Percentiles rank a stretch among this genome's conserved stretches.
Conservation (phyloP, 2,888 invertebrate species). For the Spisula subtruncata region DNA sequence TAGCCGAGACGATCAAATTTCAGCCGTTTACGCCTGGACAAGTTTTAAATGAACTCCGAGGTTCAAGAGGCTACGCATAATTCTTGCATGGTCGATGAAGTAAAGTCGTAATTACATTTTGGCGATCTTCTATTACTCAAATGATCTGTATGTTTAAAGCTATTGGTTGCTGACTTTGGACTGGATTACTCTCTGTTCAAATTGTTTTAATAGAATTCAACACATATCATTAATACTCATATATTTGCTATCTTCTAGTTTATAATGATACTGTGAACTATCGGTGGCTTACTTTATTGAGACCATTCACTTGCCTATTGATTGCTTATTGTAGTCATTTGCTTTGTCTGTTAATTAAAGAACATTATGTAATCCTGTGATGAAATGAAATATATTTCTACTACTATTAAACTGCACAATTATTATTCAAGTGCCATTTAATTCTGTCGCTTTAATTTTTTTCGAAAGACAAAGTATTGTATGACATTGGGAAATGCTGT, state of each 20-base stretch:
- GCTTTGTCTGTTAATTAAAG: too few relatives aligned
- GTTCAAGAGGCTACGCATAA: conserved; percentile 24
- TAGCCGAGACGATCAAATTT: conserved; percentile 30
- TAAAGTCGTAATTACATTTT: conserved; percentile 48
- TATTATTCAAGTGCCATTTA: neutral
- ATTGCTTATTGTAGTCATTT: too few relatives aligned
- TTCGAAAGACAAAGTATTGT: neutral
- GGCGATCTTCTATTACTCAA: neutral
- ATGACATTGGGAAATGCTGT: too few relatives aligned
- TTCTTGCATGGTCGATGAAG: conserved; percentile 44
- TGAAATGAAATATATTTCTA: neutral
- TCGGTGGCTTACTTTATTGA: neutral
- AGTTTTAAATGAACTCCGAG: conserved; percentile 14
- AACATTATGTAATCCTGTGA: too few relatives aligned
- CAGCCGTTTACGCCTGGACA: conserved; percentile 40
- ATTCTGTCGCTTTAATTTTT: neutral
- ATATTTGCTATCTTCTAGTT: neutral
- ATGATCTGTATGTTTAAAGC: conserved; percentile 4
- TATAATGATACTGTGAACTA: neutral
- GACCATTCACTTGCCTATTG: too few relatives aligned
- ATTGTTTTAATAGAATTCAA: too few relatives aligned
- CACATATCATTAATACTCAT: too few relatives aligned
- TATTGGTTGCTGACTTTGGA: neutral
- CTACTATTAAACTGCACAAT: neutral
- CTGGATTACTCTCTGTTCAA: too few relatives aligned